Base-by-base conservation (phyloP, 1,140 invertebrate genomes). In the Pteromalus puparum region DNA sequence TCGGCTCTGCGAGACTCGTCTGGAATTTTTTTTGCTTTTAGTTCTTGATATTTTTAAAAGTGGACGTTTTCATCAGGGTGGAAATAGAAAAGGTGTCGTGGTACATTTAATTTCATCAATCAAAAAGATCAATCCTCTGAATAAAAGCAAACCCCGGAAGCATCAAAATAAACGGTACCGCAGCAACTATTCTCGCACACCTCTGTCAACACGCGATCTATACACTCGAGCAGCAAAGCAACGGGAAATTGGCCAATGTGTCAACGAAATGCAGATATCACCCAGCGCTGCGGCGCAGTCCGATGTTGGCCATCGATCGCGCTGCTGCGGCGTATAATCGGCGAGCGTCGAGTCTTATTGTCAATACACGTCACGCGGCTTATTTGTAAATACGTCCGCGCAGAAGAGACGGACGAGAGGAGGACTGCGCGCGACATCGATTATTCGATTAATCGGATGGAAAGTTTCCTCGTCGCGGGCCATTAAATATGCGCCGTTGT, bases 341-440 rank as follows among this genome's bases (percentile, higher is more conserved):
- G 26, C 46, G 74, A 76, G n/a, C 21, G 24, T 70, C 77, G 67
- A 80, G 10, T 83, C 85, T 81, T 61, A 86, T 84, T 84, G 82
- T 84, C 78, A 80, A 85, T 74, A 72, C 30, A 30, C 74, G 61
- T 53, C 76, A 46, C n/a, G 53, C 21, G 73, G 2, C 67, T 82
- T 74, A 82, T 87, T 72, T 34, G 81, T 81, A 79, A 86, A 86
- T 82, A 76, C 74, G 65, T 61, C 74, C 53, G 67, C 73, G 61
- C 21, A 65, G 15, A 10, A 48, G 46, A 48, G 46, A 48, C 15
- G 48, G 46, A 48, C 15, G 48, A n/a, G 15, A 21, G 10, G 21
- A n/a, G 34, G 65, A n/a, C 61, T 68, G 75, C 53, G 42, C 30
- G 48, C 34, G 68, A 61, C 61, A 83, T 84, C 82, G 85, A 87